These are phyloP conservation scores for Melospiza melodia DNA, from an alignment of 2,113 vertebrate genomes.

Conservation along the genomic window DNA sequence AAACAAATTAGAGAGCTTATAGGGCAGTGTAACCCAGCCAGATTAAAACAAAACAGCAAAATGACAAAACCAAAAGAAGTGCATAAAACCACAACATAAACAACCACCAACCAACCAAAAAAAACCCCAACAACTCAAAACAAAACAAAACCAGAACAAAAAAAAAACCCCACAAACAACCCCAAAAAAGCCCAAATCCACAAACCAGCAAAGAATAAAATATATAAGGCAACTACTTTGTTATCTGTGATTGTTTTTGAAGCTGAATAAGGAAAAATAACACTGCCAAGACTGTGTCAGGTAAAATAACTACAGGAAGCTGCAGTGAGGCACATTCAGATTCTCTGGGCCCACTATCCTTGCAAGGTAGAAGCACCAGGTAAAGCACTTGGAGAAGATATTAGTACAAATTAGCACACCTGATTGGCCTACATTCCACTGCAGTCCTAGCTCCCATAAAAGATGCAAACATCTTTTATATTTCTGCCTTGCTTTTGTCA, in stretches of 20 bases:
- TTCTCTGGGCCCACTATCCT: background rate
- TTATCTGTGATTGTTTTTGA: background rate
- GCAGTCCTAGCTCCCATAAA: background rate
- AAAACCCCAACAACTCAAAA: too few species aligned
- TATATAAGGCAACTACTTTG: background rate
- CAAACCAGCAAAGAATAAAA: background rate
- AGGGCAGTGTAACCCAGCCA: background rate
- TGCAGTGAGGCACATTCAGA: background rate
- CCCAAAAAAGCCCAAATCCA: background rate
- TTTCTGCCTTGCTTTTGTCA: background rate
- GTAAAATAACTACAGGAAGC: background rate
- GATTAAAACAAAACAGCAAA: background rate
- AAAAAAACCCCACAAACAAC: too few species aligned
- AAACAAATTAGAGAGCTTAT: background rate
- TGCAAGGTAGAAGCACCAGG: background rate
- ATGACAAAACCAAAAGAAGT: rapidly evolving
- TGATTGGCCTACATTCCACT: background rate
- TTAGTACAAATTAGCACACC: background rate
- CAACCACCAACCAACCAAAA: background rate
- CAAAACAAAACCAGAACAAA: too few species aligned
- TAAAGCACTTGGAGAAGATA: background rate
- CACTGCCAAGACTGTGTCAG: background rate
- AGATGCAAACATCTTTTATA: background rate
- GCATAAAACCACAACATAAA: background rate
- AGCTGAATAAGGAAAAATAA: background rate